Conservation (phyloP, 1,140 invertebrate genomes). For the Drosophila yakuba region DNA sequence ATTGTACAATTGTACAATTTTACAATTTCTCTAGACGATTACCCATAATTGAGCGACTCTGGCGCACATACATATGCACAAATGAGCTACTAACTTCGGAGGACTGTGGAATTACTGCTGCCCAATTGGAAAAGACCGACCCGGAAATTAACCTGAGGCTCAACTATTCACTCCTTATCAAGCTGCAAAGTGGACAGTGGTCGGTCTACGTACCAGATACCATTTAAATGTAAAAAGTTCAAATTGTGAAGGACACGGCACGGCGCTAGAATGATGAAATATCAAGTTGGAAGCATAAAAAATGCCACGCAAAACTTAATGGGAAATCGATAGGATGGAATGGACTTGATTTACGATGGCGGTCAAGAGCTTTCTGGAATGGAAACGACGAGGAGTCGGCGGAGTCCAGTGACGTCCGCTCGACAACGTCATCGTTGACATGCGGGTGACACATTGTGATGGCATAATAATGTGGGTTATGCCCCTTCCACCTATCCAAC, state of each 20-base stretch:
- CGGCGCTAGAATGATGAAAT: slow-evolving; percentile 25
- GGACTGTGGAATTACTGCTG: neutral
- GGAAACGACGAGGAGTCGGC: neutral
- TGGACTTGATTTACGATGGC: slow-evolving; percentile 36
- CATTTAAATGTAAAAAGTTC: slow-evolving; percentile 22
- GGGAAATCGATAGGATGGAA: slow-evolving; percentile 64
- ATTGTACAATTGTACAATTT: slow-evolving; percentile 17
- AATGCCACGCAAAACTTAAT: slow-evolving; percentile 76
- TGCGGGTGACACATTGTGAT: slow-evolving; percentile 14
- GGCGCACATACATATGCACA: slow-evolving; percentile 15
- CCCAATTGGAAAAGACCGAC: neutral
- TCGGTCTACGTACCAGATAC: neutral
- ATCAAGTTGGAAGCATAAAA: slow-evolving; percentile 45
- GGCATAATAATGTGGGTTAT: slow-evolving; percentile 22
- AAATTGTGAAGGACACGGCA: slow-evolving; percentile 4
- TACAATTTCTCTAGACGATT: slow-evolving; percentile 14
- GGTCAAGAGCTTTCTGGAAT: slow-evolving; percentile 11
- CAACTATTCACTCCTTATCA: slow-evolving; percentile 16
- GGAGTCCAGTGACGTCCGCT: slow-evolving; percentile 16
- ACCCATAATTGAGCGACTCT: slow-evolving; percentile 13
- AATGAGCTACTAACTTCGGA: slow-evolving; percentile 21
- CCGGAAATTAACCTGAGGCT: slow-evolving; percentile 1
- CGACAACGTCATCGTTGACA: slow-evolving; percentile 17
- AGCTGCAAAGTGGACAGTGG: neutral
- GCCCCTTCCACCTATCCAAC: neutral